Conservation (phyloP, 2,888 invertebrate species). For the Cataglyphis rosenhaueri region DNA sequence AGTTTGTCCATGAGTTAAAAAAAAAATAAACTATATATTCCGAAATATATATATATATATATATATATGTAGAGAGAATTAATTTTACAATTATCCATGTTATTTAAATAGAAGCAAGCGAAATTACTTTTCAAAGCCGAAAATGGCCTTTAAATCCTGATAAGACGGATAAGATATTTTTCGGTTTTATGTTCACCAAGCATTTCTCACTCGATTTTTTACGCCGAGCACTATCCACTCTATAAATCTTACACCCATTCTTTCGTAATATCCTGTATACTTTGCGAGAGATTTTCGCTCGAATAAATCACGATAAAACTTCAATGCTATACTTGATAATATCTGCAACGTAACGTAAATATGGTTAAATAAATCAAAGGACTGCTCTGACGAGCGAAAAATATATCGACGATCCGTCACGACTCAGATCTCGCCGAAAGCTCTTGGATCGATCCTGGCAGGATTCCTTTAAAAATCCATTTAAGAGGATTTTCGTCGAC, state of each 20-base stretch:
- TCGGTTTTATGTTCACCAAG: not conserved
- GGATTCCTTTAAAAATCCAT: conserved; percentile 62
- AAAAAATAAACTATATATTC: not conserved
- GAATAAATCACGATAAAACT: conserved; percentile 8
- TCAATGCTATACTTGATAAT: not conserved
- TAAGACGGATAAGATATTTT: not conserved
- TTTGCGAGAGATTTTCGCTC: conserved; percentile 7
- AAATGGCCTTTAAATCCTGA: conserved; percentile 3
- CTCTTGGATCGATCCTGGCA: conserved; percentile 34
- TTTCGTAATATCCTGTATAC: not conserved
- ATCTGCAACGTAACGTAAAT: not conserved
- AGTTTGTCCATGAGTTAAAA: not conserved
- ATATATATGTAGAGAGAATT: too few relatives aligned
- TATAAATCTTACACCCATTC: not conserved
- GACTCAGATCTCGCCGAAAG: conserved; percentile 24
- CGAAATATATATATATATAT: not conserved
- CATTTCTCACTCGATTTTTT: not conserved
- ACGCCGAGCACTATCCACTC: not conserved
- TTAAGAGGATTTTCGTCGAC: conserved; percentile 57
- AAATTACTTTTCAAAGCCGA: not conserved
- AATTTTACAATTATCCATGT: not conserved
- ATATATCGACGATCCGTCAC: conserved; percentile 8
- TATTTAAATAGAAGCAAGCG: not conserved
- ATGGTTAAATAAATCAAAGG: conserved; percentile 18
- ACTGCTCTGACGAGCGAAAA: not conserved